These are phyloP conservation scores for Cacatua alba DNA, from an alignment of 2,113 vertebrate species.

Conservation along the genomic window DNA sequence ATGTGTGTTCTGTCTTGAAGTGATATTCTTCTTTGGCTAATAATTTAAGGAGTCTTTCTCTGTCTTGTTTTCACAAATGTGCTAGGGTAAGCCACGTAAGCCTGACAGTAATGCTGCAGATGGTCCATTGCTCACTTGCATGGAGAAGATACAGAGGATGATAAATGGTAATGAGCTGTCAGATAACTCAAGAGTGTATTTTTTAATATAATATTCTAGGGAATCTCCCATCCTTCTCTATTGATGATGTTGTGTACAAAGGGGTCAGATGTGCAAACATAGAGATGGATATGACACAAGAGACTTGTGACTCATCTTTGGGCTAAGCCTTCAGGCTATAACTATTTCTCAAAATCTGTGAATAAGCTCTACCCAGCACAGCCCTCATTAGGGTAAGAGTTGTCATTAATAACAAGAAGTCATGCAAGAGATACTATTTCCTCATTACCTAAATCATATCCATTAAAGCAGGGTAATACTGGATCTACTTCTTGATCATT, in stretches of 20 bases:
- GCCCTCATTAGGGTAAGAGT: background rate
- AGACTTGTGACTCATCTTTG: background rate
- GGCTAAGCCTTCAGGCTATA: background rate
- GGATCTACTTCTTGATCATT: background rate
- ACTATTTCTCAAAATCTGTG: background rate
- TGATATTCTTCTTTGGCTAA: background rate
- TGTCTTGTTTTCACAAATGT: background rate
- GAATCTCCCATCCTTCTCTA: background rate
- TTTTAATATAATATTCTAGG: background rate
- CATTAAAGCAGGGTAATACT: background rate
- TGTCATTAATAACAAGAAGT: background rate
- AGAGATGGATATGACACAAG: background rate
- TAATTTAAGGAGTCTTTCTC: background rate
- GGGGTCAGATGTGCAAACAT: background rate
- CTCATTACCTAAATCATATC: background rate
- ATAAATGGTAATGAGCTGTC: slow-evolving; percentile 74
- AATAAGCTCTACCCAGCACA: background rate
- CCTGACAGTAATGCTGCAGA: background rate
- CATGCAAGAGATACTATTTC: background rate
- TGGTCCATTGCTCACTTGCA: slow-evolving; percentile 67
- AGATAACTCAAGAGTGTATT: background rate
- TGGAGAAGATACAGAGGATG: slow-evolving; percentile 79
- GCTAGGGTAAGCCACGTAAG: slow-evolving; percentile 40
- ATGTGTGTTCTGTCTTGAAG: background rate
- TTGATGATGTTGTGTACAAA: background rate